Conservation (phyloP, 2,113 vertebrate species). For the Chamaea fasciata region DNA sequence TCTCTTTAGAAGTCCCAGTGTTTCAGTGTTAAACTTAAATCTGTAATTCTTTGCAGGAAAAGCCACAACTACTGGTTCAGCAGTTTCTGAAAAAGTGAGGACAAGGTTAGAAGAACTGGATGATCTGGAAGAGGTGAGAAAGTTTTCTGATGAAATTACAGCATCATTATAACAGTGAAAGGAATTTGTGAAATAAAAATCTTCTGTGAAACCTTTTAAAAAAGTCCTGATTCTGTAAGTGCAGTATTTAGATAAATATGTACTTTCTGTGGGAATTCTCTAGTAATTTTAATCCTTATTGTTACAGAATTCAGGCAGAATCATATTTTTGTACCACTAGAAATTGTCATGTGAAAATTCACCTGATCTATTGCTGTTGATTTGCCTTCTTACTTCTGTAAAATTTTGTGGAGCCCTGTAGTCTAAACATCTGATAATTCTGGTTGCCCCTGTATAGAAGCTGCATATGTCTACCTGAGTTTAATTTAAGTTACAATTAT, state of each 20-base stretch:
- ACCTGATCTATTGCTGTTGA: not conserved
- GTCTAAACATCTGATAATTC: not conserved
- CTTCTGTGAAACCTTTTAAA: not conserved
- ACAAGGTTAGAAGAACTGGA: slow-evolving; percentile 95
- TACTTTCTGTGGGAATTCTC: not conserved
- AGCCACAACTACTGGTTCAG: slow-evolving; percentile 74
- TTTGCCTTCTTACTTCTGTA: not conserved
- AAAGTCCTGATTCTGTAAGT: not conserved
- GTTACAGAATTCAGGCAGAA: not conserved
- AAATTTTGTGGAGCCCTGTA: not conserved
- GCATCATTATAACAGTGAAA: not conserved
- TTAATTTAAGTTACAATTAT: not conserved
- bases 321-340: not conserved
- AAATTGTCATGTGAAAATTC: not conserved
- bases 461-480: not conserved
- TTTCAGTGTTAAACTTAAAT: not conserved
- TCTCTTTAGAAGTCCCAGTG: not conserved
- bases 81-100: slow-evolving; percentile 95
- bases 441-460: not conserved
- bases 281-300: not conserved
- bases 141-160: not conserved
- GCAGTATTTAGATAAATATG: not conserved
- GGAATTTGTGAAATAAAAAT: not conserved
- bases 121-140: slow-evolving; percentile 91
- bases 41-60: slow-evolving; percentile 71